Conservation (phyloP, 2,888 invertebrate species). For the Tortricodes alternella region DNA sequence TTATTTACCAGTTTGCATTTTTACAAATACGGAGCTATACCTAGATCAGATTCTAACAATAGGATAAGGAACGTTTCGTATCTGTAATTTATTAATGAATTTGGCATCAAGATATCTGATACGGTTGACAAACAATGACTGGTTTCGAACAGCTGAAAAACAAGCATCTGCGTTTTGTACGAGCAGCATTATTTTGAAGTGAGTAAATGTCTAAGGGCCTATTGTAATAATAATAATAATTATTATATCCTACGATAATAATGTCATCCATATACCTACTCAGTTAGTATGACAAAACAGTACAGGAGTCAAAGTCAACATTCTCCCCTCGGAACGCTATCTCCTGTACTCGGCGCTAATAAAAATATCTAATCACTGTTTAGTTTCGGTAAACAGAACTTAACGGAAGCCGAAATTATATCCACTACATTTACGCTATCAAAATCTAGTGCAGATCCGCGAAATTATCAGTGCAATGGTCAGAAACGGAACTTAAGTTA, state of each 20-base stretch:
- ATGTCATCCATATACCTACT: too few relatives aligned
- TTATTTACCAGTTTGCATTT: too few relatives aligned
- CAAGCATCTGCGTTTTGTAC: too few relatives aligned
- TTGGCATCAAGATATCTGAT: not conserved
- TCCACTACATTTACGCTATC: not conserved
- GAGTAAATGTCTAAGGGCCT: too few relatives aligned
- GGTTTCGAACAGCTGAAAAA: too few relatives aligned
- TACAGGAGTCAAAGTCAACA: constrained; percentile 39
- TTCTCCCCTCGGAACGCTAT: constrained; percentile 28
- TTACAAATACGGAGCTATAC: too few relatives aligned
- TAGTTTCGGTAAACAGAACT: constrained; percentile 23
- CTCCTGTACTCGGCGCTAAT: constrained; percentile 20
- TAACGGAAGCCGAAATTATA: constrained; percentile 4
- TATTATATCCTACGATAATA: not conserved
- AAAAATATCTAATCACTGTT: constrained; percentile 32
- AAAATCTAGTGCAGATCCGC: not conserved
- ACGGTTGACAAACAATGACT: too few relatives aligned
- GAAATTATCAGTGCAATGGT: not conserved
- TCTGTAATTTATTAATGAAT: not conserved
- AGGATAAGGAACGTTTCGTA: constrained; percentile 1
- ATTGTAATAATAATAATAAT: too few relatives aligned
- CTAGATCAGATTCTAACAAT: too few relatives aligned
- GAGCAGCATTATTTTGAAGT: too few relatives aligned
- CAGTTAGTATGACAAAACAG: not conserved
- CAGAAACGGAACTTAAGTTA: too few relatives aligned